Evolutionary conservation across 2,113 vertebrate genomes (phyloP), one percentile per base, ranked within the genome.

Genomic region (Nibea albiflora): DNA sequence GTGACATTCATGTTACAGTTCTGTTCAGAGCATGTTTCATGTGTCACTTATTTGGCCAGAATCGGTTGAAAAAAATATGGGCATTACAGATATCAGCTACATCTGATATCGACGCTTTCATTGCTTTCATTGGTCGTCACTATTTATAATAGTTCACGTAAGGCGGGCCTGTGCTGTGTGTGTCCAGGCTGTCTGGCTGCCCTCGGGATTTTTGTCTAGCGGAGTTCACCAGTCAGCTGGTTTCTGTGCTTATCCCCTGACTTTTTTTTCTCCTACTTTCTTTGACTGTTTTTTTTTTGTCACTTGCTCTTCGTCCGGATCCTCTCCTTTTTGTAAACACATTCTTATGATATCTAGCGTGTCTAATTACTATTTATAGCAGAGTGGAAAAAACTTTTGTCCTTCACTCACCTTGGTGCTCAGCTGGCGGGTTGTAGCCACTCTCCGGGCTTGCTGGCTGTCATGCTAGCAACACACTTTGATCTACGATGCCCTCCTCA

Each of bases 291-390:
- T 39, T 73, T 71, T 84, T 78, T 22, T 11, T 31, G 5, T 76
- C 14, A 22, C 35, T 79, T 58, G 14, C 49, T 4, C 2, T 75
- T 72, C 20, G 56, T 85, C 46, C 74, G 31, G 35, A 68, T 66
- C 26, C 24, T 28, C 39, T 52, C 57, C 31, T 24, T 75, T 17
- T 28, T 86, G 64, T 74, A 65, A 15, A 49, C 47, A 42, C 56
- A 19, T 70, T 61, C 68, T 84, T 14, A 39, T 58, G 56, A 71
- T 50, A 63, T 56, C 63, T 6, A 2, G 64, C n/a, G 28, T 80
- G 56, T 88, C 69, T 84, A 64, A 46, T 63, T 78, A 58, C 83
- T 93, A 90, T 90, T 89, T 89, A 90, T 92, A 89, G 89, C 85
- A 16, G 47, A 81, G 69, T 74, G 82, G 68, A 74, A 84, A 92